Conservation (phyloP, 2,888 invertebrate species). For the Isoperla grammatica region DNA sequence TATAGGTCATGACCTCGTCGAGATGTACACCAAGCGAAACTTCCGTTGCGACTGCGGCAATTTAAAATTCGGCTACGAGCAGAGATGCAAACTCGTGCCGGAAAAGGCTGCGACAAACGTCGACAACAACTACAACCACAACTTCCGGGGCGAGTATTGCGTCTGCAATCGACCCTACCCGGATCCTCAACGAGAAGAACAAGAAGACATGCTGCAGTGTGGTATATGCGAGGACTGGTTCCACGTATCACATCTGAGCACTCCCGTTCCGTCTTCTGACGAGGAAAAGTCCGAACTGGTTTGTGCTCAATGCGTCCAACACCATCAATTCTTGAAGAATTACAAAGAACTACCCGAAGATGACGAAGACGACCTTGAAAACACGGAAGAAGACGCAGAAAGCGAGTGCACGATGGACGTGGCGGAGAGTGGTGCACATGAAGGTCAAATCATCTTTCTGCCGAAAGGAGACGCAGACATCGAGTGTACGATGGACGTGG, state of each 20-base stretch:
- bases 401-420: too few species aligned
- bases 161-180: background rate
- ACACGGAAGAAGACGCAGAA: too few species aligned
- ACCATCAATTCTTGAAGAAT: background rate
- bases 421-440: too few species aligned
- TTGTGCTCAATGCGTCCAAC: background rate
- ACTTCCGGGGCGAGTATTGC: background rate
- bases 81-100: too few species aligned
- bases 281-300: background rate
- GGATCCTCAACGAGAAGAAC: background rate
- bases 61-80: background rate
- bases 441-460: too few species aligned
- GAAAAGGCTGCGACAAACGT: background rate
- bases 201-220: background rate
- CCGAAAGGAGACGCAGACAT: too few species aligned
- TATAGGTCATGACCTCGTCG: background rate
- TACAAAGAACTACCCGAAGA: background rate
- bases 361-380: too few species aligned
- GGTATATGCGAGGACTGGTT: background rate
- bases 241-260: background rate
- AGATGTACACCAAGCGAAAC: background rate
- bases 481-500: too few species aligned
- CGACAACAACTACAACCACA: background rate
- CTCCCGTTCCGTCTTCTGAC: background rate
- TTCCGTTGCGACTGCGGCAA: slow-evolving; percentile 1